Evolutionary conservation across 1,140 invertebrate genomes (phyloP).

Genomic region (Lasioglossum baleicum): DNA sequence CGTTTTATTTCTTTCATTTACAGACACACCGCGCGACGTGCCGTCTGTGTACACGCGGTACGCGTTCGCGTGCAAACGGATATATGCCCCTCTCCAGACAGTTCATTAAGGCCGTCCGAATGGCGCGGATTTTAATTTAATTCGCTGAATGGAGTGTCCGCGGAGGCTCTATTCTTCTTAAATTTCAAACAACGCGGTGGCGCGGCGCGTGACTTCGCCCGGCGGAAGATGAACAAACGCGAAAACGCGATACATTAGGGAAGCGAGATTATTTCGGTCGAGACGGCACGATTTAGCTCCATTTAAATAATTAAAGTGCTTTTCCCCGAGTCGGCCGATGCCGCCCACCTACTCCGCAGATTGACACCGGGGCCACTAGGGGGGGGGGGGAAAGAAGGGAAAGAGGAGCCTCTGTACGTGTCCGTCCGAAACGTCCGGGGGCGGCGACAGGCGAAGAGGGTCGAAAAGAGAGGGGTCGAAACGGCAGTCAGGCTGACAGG

Average conservation of each 20-base stretch:
- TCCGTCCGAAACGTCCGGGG: conserved; percentile 30
- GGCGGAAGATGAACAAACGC: conserved; percentile 1
- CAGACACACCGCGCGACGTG: too few relatives aligned
- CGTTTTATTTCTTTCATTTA: background rate
- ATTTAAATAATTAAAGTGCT: conserved; percentile 66
- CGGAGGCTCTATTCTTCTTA: background rate
- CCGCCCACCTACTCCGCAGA: conserved; percentile 26
- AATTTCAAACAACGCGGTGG: conserved; percentile 24
- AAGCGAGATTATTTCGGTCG: conserved; percentile 12
- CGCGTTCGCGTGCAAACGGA: background rate
- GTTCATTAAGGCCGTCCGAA: conserved; percentile 6
- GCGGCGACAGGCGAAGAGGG: conserved; percentile 62
- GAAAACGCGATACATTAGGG: background rate
- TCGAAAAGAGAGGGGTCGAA: conserved; percentile 47
- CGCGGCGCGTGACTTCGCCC: conserved; percentile 28
- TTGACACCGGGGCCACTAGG: conserved; percentile 47
- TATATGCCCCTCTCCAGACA: background rate
- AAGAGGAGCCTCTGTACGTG: background rate
- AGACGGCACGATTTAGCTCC: conserved; percentile 16
- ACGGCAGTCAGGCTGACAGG: conserved; percentile 64
- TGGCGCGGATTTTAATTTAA: background rate
- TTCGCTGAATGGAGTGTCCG: conserved; percentile 7
- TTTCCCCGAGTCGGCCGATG: conserved; percentile 35
- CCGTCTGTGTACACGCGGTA: background rate
- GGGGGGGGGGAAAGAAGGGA: conserved; percentile 16